Percentiles rank a stretch among this genome's conserved stretches.
Evolutionary conservation across 2,797 vertebrate genomes (phyloP).

Genomic region (Falco peregrinus): DNA sequence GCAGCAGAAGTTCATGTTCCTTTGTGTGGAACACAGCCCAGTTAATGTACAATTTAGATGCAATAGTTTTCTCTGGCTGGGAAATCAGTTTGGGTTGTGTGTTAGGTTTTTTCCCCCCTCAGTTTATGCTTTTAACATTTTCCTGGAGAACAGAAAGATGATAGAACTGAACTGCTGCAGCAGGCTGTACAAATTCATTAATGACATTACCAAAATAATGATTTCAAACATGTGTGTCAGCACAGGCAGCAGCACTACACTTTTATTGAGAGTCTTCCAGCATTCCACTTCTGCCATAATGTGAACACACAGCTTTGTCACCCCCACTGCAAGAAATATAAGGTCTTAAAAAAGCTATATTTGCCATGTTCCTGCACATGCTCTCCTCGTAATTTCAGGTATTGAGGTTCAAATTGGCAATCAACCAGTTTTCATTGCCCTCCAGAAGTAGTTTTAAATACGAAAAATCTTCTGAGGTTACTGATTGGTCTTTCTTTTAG

Average conservation of each 20-base stretch:
- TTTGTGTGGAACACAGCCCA: slow-evolving; percentile 42
- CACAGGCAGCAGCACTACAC: neutral
- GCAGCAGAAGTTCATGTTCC: slow-evolving; percentile 48
- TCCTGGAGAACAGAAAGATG: slow-evolving; percentile 14
- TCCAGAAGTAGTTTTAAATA: neutral
- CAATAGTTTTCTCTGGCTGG: slow-evolving; percentile 51
- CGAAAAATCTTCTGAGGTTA: neutral
- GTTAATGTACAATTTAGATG: slow-evolving; percentile 73
- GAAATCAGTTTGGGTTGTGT: slow-evolving; percentile 18
- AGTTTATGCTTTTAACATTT: slow-evolving; percentile 54
- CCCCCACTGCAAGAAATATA: neutral
- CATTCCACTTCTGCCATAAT: neutral
- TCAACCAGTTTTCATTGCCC: neutral
- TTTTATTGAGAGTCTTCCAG: neutral
- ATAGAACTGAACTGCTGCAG: slow-evolving; percentile 3
- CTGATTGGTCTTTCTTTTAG: neutral
- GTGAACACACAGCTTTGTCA: neutral
- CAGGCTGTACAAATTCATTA: slow-evolving; percentile 53
- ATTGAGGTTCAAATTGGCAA: neutral
- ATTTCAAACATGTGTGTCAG: neutral
- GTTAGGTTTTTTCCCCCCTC: neutral
- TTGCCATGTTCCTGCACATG: neutral
- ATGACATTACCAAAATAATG: slow-evolving; percentile 27
- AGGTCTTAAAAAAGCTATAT: slow-evolving; percentile 19
- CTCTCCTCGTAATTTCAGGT: neutral